Evolutionary conservation across 1,140 invertebrate genomes (phyloP), one percentile per base, ranked within the genome.

Genomic region (Holotrichia oblita): DNA sequence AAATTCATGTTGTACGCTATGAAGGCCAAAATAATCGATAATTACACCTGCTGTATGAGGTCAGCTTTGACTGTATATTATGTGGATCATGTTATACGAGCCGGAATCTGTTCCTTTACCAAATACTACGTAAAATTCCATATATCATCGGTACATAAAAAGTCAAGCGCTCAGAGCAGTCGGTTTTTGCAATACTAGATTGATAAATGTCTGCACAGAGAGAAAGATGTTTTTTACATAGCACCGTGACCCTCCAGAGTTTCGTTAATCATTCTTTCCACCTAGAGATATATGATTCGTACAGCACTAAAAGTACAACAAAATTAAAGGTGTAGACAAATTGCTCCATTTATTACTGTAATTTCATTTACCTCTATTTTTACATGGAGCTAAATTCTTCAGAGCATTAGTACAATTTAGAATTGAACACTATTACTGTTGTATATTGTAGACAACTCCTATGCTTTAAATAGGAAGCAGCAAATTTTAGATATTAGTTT

Each of bases 11-110:
- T 55, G 14, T 14, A 17, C 12, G 6, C n/a, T 55, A 17, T 17
- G 48, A n/a, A 55, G 48, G 48, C 48, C 27, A 55, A 17, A 55
- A 20, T 55, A 55, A 55, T 55, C 48, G 48, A 55, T 55, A 55
- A 55, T 55, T 55, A 55, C 48, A 55, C 48, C 48, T 55, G 48
- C 6, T 14, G 48, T 55, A 14, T 55, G 17, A 55, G 14, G 48
- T 7, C 6, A n/a, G n/a, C 48, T 17, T 20, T 6, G 14, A n/a
- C 48, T 6, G 48, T 55, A 55, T 55, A 55, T 17, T 3, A 17
- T 55, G n/a, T 0, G 48, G 48, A 55, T 55, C 14, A n/a, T 17
- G 48, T 55, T 55, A 55, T 17, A 55, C 17, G 48, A 55, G n/a
- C 48, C 17, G 14, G 48, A 17, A 55, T 17, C 48, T 17, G 48